Evolutionary conservation across 64 coral and sea anemone species (phyloP).

Genomic region (Pachyseris speciosa): DNA sequence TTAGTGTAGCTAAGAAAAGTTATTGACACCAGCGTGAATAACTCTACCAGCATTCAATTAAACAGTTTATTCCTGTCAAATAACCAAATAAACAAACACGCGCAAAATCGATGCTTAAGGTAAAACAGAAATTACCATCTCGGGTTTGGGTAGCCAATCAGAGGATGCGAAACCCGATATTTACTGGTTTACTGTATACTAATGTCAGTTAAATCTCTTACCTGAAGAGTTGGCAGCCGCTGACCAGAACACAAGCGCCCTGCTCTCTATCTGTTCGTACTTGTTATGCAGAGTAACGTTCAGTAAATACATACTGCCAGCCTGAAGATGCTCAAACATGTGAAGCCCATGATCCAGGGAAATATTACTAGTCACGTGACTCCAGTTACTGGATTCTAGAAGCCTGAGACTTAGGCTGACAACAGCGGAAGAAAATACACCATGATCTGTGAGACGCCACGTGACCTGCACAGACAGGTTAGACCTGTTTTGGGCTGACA

Average conservation of each 20-base stretch:
- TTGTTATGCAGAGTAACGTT: conserved; percentile 50
- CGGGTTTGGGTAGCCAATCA: too few species aligned
- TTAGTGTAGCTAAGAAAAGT: too few species aligned
- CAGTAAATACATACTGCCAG: conserved; percentile 26
- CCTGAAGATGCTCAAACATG: neutral
- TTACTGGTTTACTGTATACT: too few species aligned
- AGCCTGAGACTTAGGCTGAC: conserved; percentile 24
- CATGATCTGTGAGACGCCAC: conserved; percentile 20
- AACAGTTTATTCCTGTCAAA: too few species aligned
- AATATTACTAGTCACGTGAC: neutral
- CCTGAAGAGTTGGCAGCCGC: conserved; percentile 51
- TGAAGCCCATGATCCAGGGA: neutral
- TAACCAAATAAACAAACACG: too few species aligned
- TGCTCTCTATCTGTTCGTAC: conserved; percentile 29
- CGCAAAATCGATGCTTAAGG: too few species aligned
- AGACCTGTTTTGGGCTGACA: conserved; percentile 32
- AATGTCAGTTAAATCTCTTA: neutral
- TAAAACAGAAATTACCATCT: too few species aligned
- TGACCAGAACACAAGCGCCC: conserved; percentile 53
- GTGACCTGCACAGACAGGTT: conserved; percentile 4
- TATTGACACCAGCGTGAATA: too few species aligned
- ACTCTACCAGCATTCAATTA: too few species aligned
- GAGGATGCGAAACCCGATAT: too few species aligned
- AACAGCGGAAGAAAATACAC: neutral
- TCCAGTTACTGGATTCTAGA: conserved; percentile 24